phyloP scores from a whole-genome alignment of 2,888 invertebrate species.

The Epirrita christyi region DNA sequence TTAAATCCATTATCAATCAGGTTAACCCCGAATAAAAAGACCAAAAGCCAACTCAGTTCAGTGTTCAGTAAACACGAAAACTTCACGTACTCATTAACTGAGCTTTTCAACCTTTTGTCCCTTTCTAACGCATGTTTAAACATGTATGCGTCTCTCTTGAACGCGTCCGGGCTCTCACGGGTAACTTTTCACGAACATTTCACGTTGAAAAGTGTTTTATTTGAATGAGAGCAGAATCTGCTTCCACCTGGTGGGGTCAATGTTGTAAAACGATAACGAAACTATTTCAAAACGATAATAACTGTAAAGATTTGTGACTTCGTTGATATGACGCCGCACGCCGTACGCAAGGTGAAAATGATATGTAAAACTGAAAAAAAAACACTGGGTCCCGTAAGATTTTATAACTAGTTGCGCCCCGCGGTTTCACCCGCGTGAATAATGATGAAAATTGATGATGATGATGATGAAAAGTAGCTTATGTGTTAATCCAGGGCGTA shows the following conservation, averaged over 20 bases:
- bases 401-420: too few species aligned
- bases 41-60: slow-evolving; percentile 25
- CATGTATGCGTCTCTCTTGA: slow-evolving; percentile 27
- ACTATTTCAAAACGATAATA: slow-evolving; percentile 4
- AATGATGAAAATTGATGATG: too few species aligned
- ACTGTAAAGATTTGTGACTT: not conserved
- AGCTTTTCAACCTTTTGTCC: slow-evolving; percentile 22
- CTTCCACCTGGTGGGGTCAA: slow-evolving; percentile 43
- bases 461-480: too few species aligned
- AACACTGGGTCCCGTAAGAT: too few species aligned
- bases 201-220: slow-evolving; percentile 57
- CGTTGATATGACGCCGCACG: too few species aligned
- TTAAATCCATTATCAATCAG: slow-evolving; percentile 11
- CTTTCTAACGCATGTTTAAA: slow-evolving; percentile 24
- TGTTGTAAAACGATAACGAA: slow-evolving; percentile 29
- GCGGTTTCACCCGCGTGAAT: too few species aligned
- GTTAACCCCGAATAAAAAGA: slow-evolving; percentile 1
- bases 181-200: slow-evolving; percentile 53
- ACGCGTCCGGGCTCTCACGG: slow-evolving; percentile 20
- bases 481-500: too few species aligned
- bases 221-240: slow-evolving; percentile 46
- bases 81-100: slow-evolving; percentile 37
- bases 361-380: too few species aligned
- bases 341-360: too few species aligned
- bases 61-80: slow-evolving; percentile 18